Base-by-base conservation (phyloP, 92 coral and sea anemone genomes). In the Bergia sp. region DNA sequence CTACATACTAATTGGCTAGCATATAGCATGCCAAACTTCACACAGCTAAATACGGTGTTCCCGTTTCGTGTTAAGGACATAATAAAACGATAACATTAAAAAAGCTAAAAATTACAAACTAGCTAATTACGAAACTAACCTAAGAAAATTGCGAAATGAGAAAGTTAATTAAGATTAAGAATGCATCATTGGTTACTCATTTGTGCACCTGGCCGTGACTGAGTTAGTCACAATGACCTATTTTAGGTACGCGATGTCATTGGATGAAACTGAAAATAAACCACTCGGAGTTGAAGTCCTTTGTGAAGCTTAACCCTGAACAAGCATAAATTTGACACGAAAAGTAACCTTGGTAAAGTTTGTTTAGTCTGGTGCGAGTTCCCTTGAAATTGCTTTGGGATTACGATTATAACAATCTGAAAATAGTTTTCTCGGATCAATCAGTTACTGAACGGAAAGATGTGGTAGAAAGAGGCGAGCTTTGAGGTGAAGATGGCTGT, bases 281-380 rank as follows among this genome's bases (percentile, higher is more conserved):
- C 7, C 64, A 84, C n/a, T 21, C 45, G 50, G 29, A 61, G 58
- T 8, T n/a, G 42, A 82, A 44, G 85, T 57, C 66, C 81, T 81
- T 82, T 43, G 85, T 91, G 94, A 89, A 90, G 89, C 88, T 71
- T 79, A 20, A 38, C 29, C 79, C 88, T 90, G 36, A 80, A 37
- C 49, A 23, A 58, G 92, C 85, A 90, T 91, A 84, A 71, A 89
- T 88, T 80, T 45, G 72, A 75, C 76, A 42, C 82, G 72, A 72
- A 69, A 85, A 80, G 92, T 92, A 89, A 89, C 91, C 92, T 90
- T 92, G 94, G 86, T 82, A 82, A 92, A 86, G 80, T 74, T 79
- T 89, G 85, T 86, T 90, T 89, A 37, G 79, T 77, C 83, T 67
- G 20, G 45, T 79, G 86, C 43, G 82, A 53, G 0, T 13, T 49